phyloP scores from a whole-genome alignment of 2,888 invertebrate species.

The Mylabris sibirica region DNA sequence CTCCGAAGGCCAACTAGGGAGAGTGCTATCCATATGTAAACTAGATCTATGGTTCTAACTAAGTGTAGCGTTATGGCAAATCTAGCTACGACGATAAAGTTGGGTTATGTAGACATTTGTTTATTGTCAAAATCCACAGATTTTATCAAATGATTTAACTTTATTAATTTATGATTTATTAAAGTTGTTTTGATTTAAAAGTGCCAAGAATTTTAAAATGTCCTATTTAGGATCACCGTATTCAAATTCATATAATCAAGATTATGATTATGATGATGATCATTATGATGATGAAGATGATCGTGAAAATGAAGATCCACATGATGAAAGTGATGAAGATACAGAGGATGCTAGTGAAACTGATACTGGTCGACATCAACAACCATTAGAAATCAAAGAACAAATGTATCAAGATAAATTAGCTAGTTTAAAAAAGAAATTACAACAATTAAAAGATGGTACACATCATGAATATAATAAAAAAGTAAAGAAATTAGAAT shows the following conservation, averaged over 20 bases:
- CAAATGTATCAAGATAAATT: slow-evolving; percentile 93
- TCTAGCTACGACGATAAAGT: neutral
- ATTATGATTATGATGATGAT: slow-evolving; percentile 78
- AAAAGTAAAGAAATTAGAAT: slow-evolving; percentile 82
- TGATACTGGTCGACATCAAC: slow-evolving; percentile 84
- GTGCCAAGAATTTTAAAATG: slow-evolving; percentile 56
- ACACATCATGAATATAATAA: slow-evolving; percentile 86
- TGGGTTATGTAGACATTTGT: neutral
- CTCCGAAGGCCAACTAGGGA: too few species aligned
- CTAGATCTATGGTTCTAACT: too few species aligned
- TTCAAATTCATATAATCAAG: slow-evolving; percentile 70
- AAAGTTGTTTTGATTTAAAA: neutral
- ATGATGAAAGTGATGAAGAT: slow-evolving; percentile 73
- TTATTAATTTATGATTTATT: neutral
- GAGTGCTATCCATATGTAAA: too few species aligned
- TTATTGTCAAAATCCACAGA: neutral
- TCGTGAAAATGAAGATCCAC: slow-evolving; percentile 69
- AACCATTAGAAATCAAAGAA: slow-evolving; percentile 86
- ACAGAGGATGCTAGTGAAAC: slow-evolving; percentile 97
- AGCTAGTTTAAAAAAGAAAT: slow-evolving; percentile 84
- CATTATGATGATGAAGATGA: slow-evolving; percentile 77
- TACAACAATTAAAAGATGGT: slow-evolving; percentile 87
- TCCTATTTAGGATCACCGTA: slow-evolving; percentile 74
- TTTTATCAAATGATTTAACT: neutral
- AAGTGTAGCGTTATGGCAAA: too few species aligned